phyloP scores from a whole-genome alignment of 1,140 invertebrate genomes.

The Zophobas morio region DNA sequence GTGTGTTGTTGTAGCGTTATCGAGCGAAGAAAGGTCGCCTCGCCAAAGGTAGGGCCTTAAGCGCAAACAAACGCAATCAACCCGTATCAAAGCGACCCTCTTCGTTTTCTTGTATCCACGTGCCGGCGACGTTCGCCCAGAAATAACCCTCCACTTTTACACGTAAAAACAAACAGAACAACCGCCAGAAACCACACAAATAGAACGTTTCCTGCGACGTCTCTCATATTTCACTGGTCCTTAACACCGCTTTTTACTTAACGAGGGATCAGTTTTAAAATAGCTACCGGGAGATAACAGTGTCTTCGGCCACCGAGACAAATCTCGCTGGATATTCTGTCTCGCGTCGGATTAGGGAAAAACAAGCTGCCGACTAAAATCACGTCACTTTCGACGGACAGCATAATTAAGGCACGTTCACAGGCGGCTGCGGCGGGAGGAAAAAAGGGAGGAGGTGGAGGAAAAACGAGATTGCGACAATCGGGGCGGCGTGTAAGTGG shows the following conservation, averaged over 20 bases:
- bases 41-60: no score
- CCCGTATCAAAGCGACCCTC: not conserved
- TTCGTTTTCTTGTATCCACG: not conserved
- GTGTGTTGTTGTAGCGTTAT: no score
- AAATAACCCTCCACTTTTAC: conserved; percentile 5
- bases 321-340: not conserved
- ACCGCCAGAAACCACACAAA: conserved; percentile 15
- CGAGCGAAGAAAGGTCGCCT: no score
- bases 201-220: conserved; percentile 27
- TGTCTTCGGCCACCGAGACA: conserved; percentile 1
- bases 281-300: conserved; percentile 16
- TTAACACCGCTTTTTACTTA: conserved; percentile 37
- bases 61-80: no score
- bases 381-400: conserved; percentile 35
- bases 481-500: no score
- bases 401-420: conserved; percentile 44
- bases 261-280: conserved; percentile 40
- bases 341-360: conserved; percentile 18
- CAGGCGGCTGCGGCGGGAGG: not conserved
- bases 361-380: conserved; percentile 34
- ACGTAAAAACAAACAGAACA: conserved; percentile 3
- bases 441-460: no score
- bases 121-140: not conserved
- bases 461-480: no score
- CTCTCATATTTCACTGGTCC: conserved; percentile 27